A percentile compares a stretch with the other conserved stretches of the same genome.
phyloP scores from a whole-genome alignment of 2,113 vertebrate genomes.

The Patagioenas fasciata region DNA sequence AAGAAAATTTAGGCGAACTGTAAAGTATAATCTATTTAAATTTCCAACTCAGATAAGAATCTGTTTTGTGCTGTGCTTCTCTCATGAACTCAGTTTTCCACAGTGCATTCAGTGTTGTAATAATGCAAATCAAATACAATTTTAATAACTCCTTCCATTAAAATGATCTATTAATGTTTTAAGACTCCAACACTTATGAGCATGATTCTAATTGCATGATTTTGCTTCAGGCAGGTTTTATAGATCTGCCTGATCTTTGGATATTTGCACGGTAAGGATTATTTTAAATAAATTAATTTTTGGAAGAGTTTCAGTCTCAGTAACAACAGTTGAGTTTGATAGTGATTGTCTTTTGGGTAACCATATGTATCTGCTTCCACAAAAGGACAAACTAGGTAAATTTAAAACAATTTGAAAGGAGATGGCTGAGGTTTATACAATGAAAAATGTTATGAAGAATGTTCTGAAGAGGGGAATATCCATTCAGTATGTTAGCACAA shows the following conservation, averaged over 20 bases:
- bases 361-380: neutral
- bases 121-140: conserved; percentile 78
- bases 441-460: neutral
- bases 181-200: conserved; percentile 70
- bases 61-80: neutral
- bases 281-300: conserved; percentile 70
- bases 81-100: conserved; percentile 4
- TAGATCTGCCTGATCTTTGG: conserved; percentile 55
- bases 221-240: conserved; percentile 68
- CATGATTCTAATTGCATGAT: conserved; percentile 71
- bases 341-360: neutral
- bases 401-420: neutral
- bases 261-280: conserved; percentile 62
- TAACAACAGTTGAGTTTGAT: neutral
- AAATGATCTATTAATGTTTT: conserved; percentile 75
- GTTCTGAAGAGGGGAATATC: neutral
- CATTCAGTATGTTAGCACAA: neutral
- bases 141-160: conserved; percentile 78
- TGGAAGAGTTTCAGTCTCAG: conserved; percentile 38
- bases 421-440: neutral
- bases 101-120: conserved; percentile 48
- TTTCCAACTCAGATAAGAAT: neutral
- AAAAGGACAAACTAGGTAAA: neutral
- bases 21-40: neutral
- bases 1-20: conserved; percentile 7